These are phyloP conservation scores for Drosophila orena DNA, from an alignment of 1,140 invertebrate species.

Conservation along the genomic window DNA sequence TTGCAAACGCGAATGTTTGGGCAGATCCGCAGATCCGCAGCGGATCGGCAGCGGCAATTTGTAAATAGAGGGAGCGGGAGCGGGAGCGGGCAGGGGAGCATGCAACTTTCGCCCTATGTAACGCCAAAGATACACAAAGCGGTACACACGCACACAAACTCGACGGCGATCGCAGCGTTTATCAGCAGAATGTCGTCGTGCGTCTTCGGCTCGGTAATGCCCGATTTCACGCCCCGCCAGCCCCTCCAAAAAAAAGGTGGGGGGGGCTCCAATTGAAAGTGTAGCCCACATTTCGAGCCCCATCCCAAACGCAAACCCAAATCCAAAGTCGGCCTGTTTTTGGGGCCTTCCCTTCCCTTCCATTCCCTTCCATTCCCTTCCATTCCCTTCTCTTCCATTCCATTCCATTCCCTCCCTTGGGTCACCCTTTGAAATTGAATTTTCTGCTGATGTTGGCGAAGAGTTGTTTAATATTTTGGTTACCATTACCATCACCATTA, in stretches of 20 bases:
- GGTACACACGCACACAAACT: conserved; percentile 1
- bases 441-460: conserved; percentile 37
- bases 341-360: conserved; percentile 10
- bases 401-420: neutral
- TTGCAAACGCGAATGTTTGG: conserved; percentile 26
- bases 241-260: no score
- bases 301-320: conserved; percentile 24
- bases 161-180: conserved; percentile 6
- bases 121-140: conserved; percentile 6
- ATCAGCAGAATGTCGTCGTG: conserved; percentile 14
- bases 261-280: conserved; percentile 36
- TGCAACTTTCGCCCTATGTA: conserved; percentile 30
- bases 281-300: conserved; percentile 42
- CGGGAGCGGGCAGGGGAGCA: neutral
- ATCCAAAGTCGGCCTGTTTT: conserved; percentile 38
- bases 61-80: conserved; percentile 2
- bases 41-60: conserved; percentile 14
- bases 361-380: neutral
- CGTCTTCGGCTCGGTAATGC: neutral
- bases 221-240: neutral
- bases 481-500: conserved; percentile 40
- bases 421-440: neutral
- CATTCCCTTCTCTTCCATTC: no score
- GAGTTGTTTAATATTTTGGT: conserved; percentile 46
- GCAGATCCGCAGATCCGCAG: conserved; percentile 12